These are phyloP conservation scores for Heliconius sara DNA, from an alignment of 2,888 invertebrate genomes.

Conservation along the genomic window DNA sequence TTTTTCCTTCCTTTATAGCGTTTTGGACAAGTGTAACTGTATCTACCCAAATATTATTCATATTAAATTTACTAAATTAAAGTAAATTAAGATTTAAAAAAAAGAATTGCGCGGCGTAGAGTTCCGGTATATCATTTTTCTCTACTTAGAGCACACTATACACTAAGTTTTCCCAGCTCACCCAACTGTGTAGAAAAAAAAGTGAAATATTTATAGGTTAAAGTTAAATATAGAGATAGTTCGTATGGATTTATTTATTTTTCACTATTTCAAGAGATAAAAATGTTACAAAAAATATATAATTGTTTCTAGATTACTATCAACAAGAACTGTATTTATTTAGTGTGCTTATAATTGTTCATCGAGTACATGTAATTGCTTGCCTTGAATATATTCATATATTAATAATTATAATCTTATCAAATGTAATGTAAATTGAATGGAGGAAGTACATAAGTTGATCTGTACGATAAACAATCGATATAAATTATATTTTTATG, in stretches of 20 bases:
- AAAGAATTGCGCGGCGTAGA: not conserved
- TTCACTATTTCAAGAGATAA: not conserved
- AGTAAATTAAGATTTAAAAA: too few species aligned
- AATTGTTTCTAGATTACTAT: not conserved
- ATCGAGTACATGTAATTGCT: constrained; percentile 35
- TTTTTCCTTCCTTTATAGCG: not conserved
- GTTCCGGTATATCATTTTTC: not conserved
- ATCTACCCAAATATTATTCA: not conserved
- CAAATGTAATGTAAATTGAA: constrained; percentile 39
- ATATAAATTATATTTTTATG: not conserved
- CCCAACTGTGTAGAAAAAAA: not conserved
- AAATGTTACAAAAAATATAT: not conserved
- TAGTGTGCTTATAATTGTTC: constrained; percentile 33
- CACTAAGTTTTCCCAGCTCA: not conserved
- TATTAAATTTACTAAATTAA: too few species aligned
- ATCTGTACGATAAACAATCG: not conserved
- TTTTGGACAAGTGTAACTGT: not conserved
- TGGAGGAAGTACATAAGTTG: constrained; percentile 17
- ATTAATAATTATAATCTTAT: constrained; percentile 39
- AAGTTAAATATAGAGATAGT: not conserved
- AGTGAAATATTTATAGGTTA: not conserved
- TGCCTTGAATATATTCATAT: constrained; percentile 38
- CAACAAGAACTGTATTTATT: constrained; percentile 10
- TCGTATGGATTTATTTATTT: not conserved
- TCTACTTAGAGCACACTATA: not conserved